Evolutionary conservation across 2,888 invertebrate genomes (phyloP), one percentile per base, ranked within the genome.

Genomic region (Ormia ochracea): DNA sequence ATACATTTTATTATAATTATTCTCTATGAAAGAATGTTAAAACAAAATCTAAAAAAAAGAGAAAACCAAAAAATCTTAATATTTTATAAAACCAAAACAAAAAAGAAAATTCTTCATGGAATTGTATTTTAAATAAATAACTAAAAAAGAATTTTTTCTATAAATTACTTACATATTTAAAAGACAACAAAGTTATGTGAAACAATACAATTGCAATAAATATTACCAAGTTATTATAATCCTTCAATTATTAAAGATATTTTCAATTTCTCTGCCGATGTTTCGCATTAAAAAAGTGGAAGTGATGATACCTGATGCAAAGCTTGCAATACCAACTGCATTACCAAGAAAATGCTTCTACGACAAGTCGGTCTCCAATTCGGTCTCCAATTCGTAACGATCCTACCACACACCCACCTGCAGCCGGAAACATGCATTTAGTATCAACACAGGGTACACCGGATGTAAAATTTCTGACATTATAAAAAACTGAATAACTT

Each of bases 151-250:
- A 31, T 43, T 80, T 79, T 76, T 73, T 73, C 63, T 73, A 76
- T 68, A 63, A 76, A 68, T 52, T 68, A n/a, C n/a, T n/a, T n/a
- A n/a, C n/a, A n/a, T n/a, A 72, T 75, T 48, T 23, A 36, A 78
- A 72, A 59, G n/a, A 69, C 54, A 31, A 73, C 23, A 58, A 45
- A 74, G 43, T 43, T 65, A 70, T 79, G 68, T 65, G 31, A 43
- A 63, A 52, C 58, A 68, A 43, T 26, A 17, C 12, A 45, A 61
- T 19, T 28, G 28, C 14, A 65, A 79, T 73, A 80, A 80, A 76
- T 80, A 80, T 68, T 23, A 68, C 63, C 56, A 63, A 76, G 76
- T 80, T 76, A 80, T 75, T 56, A 68, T 73, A 76, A 80, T 70
- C 78, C 66, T 76, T 66, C 23, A 73, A 75, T 14, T 28, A 28